phyloP scores from a whole-genome alignment of 2,113 vertebrate species.

The Hippocampus abdominalis region DNA sequence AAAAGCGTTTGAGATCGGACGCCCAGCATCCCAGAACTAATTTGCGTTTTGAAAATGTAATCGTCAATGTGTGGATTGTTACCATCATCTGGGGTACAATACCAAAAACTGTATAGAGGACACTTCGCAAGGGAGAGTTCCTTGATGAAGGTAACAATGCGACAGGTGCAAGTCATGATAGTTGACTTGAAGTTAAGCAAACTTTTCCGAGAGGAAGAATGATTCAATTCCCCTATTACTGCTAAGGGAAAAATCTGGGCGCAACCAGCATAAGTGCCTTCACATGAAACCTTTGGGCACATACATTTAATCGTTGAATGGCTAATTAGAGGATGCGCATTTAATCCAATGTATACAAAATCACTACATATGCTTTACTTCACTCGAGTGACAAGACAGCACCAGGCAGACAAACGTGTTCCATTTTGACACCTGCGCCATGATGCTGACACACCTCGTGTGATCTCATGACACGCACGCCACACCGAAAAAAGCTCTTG shows the following conservation, averaged over 20 bases:
- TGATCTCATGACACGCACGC: background rate
- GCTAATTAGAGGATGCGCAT: background rate
- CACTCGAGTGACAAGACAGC: background rate
- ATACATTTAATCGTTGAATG: background rate
- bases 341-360: background rate
- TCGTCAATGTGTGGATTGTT: no score
- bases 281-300: background rate
- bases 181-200: no score
- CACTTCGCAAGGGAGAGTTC: no score
- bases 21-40: no score
- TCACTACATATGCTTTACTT: background rate
- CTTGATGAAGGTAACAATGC: no score
- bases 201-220: background rate
- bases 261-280: background rate
- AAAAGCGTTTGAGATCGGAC: no score
- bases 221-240: background rate
- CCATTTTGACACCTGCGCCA: background rate
- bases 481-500: background rate
- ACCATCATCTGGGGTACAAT: no score
- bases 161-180: no score
- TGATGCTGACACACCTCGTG: background rate
- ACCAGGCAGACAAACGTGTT: background rate
- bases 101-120: no score
- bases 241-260: no score
- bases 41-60: no score